These are phyloP conservation scores for Phalacrocorax pelagicus DNA, from an alignment of 2,113 vertebrate genomes.

Conservation along the genomic window DNA sequence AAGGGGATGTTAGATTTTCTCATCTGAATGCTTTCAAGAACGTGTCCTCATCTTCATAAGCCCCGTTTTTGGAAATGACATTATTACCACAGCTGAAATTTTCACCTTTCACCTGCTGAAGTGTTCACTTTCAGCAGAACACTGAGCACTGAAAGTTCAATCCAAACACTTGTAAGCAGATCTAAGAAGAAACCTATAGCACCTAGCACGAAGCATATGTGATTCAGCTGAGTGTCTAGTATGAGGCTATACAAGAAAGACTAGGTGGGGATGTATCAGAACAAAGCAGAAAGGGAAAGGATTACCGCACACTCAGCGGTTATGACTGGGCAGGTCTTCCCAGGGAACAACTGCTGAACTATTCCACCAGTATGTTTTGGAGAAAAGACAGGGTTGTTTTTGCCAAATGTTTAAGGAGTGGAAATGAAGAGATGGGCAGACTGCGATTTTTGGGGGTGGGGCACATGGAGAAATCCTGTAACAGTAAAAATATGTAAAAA, in stretches of 20 bases:
- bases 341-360: not conserved
- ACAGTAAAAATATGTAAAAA: not conserved
- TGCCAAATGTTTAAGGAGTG: not conserved
- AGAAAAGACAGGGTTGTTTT: not conserved
- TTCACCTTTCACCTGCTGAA: not conserved
- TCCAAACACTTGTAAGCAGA: not conserved
- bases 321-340: not conserved
- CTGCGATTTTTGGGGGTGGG: not conserved
- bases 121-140: not conserved
- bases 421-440: not conserved
- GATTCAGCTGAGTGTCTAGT: not conserved
- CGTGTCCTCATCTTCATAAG: not conserved
- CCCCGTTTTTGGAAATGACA: not conserved
- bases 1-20: not conserved
- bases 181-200: not conserved
- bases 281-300: accelerated
- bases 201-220: not conserved
- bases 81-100: not conserved
- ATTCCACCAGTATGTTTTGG: not conserved
- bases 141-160: not conserved
- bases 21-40: not conserved
- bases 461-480: not conserved
- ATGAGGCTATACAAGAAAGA: not conserved
- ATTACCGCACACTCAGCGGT: not conserved
- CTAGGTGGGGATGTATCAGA: not conserved